These are phyloP conservation scores for Eleginops maclovinus DNA, from an alignment of 2,113 vertebrate genomes.

Conservation along the genomic window DNA sequence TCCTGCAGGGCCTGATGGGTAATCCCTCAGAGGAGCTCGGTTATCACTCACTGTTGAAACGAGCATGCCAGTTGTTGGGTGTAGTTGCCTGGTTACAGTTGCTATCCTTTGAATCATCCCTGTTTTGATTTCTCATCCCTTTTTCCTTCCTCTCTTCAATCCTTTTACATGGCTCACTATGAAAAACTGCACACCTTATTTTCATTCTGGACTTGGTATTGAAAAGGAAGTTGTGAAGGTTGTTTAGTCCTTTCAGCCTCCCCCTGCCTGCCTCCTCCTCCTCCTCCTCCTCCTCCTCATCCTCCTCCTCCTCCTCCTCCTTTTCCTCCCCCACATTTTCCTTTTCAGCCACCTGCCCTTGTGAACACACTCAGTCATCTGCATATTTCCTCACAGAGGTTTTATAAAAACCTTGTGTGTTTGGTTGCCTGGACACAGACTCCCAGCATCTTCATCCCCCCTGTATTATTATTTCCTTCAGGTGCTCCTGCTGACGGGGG, in stretches of 20 bases:
- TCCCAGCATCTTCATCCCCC: conserved; percentile 27
- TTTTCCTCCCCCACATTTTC: conserved; percentile 36
- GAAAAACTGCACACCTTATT: conserved; percentile 43
- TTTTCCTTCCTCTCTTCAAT: conserved; percentile 5
- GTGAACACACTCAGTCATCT: conserved; percentile 50
- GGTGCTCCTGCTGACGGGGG: conserved; percentile 40
- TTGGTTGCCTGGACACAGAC: conserved; percentile 66
- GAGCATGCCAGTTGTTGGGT: conserved; percentile 57
- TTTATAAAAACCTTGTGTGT: conserved; percentile 21
- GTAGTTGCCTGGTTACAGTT: conserved; percentile 78
- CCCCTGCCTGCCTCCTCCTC: conserved; percentile 1
- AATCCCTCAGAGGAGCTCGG: conserved; percentile 58
- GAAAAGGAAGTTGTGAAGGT: conserved; percentile 55
- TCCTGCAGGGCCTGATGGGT: conserved; percentile 58
- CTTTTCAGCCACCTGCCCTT: conserved; percentile 56
- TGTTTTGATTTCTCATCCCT: conserved; percentile 4
- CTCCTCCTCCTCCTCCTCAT: conserved; percentile 35
- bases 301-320: conserved; percentile 27
- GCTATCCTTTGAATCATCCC: conserved; percentile 53
- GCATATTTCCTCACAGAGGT: conserved; percentile 42
- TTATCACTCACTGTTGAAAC: conserved; percentile 64
- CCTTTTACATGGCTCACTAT: conserved; percentile 12
- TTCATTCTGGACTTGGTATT: conserved; percentile 30
- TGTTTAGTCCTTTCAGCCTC: conserved; percentile 59
- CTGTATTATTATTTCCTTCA: conserved; percentile 38